Evolutionary conservation across 1,140 invertebrate species (phyloP).

Genomic region (Pristionchus pacificus): DNA sequence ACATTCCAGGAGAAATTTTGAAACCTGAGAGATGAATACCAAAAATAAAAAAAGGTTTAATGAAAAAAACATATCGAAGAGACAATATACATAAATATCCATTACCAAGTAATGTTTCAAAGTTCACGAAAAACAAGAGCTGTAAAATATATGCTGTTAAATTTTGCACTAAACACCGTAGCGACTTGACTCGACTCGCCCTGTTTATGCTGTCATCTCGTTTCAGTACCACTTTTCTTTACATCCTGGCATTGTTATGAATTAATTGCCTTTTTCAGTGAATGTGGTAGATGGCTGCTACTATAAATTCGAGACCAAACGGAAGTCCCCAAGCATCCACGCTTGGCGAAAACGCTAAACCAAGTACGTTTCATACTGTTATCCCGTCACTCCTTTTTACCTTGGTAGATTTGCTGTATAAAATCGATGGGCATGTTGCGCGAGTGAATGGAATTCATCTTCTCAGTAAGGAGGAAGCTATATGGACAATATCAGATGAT

Average conservation of each 20-base stretch:
- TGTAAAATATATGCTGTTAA: no score
- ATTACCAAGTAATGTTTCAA: no score
- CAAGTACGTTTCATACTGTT: not conserved
- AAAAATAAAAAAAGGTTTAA: not conserved
- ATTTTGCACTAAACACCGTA: not conserved
- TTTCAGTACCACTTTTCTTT: not conserved
- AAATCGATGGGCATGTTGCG: conserved; percentile 26
- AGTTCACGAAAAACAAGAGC: no score
- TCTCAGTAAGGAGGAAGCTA: conserved; percentile 20
- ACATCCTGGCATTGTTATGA: not conserved
- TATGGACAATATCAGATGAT: conserved; percentile 16
- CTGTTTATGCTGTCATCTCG: not conserved
- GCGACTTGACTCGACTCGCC: not conserved
- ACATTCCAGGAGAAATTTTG: no score
- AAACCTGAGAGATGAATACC: no score
- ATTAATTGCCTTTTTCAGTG: not conserved
- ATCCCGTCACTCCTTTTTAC: not conserved
- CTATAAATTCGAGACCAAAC: not conserved
- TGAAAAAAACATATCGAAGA: no score
- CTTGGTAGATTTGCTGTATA: conserved; percentile 23
- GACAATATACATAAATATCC: no score
- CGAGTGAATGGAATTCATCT: conserved; percentile 28
- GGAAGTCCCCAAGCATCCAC: not conserved
- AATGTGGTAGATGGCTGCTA: not conserved
- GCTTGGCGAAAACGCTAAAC: conserved; percentile 11